phyloP scores from a whole-genome alignment of 2,888 invertebrate genomes.

The Leptinotarsa rubiginosa region DNA sequence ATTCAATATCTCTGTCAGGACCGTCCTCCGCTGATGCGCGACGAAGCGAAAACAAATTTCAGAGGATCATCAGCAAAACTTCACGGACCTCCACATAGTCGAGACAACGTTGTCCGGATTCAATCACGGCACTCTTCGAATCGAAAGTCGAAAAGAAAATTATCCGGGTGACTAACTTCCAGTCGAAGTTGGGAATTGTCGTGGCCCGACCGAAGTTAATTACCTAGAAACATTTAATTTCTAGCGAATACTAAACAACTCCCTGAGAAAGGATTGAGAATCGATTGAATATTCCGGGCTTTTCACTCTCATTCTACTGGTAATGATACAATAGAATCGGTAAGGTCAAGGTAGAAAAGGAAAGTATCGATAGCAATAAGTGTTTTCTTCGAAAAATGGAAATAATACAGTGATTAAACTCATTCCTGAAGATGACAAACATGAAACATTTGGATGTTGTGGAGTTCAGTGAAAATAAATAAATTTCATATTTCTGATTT shows the following conservation, averaged over 20 bases:
- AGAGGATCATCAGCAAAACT: not conserved
- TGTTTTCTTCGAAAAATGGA: no score
- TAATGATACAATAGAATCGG: not conserved
- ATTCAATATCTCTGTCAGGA: not conserved
- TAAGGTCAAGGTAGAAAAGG: not conserved
- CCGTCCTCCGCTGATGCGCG: not conserved
- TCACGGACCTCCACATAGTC: no score
- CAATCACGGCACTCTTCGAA: not conserved
- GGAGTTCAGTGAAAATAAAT: no score
- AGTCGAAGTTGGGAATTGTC: slow-evolving; percentile 13
- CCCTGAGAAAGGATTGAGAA: slow-evolving; percentile 2
- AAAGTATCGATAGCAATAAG: no score
- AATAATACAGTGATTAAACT: no score
- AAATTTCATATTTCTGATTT: no score
- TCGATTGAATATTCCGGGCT: not conserved
- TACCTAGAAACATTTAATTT: slow-evolving; percentile 25
- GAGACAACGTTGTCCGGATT: not conserved
- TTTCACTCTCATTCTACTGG: slow-evolving; percentile 1
- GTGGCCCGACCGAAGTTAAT: slow-evolving; percentile 17
- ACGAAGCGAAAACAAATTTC: slow-evolving; percentile 1
- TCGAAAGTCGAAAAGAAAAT: slow-evolving; percentile 19
- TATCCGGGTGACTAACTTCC: slow-evolving; percentile 14
- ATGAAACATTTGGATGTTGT: no score
- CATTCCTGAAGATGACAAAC: no score
- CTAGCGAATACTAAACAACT: slow-evolving; percentile 18